phyloP scores from a whole-genome alignment of 2,113 vertebrate genomes.

The Xyliphius kryptos region DNA sequence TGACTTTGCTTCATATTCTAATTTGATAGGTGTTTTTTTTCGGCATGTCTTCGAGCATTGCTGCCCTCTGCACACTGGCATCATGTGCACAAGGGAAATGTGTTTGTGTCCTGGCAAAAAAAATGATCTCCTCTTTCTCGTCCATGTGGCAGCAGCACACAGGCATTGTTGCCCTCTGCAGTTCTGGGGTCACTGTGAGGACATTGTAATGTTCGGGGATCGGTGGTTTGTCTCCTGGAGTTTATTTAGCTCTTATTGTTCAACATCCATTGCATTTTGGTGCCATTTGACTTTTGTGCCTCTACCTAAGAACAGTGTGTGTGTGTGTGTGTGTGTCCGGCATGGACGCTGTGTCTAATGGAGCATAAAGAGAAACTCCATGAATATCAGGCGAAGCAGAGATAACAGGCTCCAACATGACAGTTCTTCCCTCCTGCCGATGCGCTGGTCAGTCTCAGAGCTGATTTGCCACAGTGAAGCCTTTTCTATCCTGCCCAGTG shows the following conservation, averaged over 20 bases:
- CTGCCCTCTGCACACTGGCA: background rate
- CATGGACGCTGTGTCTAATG: conserved; percentile 46
- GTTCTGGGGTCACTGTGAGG: too few relatives aligned
- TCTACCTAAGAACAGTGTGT: conserved; percentile 6
- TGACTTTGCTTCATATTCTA: conserved; percentile 9
- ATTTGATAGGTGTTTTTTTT: conserved; percentile 34
- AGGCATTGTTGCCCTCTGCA: too few relatives aligned
- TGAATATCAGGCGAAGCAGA: conserved; percentile 57
- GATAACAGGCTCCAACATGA: conserved; percentile 29
- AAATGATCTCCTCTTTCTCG: too few relatives aligned
- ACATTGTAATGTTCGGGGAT: too few relatives aligned
- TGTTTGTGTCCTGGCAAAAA: conserved; percentile 47
- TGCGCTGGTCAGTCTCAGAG: conserved; percentile 36
- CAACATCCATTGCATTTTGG: too few relatives aligned
- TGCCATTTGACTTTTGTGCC: background rate
- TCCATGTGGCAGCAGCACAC: too few relatives aligned
- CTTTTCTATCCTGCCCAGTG: conserved; percentile 30
- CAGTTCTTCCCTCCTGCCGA: conserved; percentile 26
- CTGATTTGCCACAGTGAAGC: conserved; percentile 26
- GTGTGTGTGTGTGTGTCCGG: background rate
- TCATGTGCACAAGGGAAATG: conserved; percentile 2
- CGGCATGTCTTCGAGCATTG: conserved; percentile 2
- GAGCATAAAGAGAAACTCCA: conserved; percentile 55
- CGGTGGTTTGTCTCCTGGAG: too few relatives aligned
- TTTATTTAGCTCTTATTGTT: too few relatives aligned